phyloP scores from a whole-genome alignment of 1,140 invertebrate species.

The Papilio polyxenes region DNA sequence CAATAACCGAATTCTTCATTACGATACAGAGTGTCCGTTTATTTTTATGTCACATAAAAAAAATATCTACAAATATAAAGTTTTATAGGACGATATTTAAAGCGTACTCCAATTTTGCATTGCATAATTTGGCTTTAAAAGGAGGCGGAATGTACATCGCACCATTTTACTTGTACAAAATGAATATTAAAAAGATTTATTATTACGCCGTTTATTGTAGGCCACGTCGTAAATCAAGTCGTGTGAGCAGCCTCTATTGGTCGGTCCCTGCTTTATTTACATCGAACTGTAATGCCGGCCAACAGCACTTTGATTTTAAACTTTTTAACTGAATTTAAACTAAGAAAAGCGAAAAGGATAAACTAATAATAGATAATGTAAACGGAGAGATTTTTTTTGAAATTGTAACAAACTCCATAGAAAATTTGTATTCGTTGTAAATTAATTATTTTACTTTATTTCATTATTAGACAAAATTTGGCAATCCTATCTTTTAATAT shows the following conservation, averaged over 20 bases:
- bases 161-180: conserved; percentile 36
- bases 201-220: conserved; percentile 36
- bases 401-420: too few species aligned
- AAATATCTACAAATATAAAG: neutral
- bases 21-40: too few species aligned
- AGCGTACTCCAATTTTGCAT: conserved; percentile 10
- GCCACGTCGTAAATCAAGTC: conserved; percentile 36
- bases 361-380: neutral
- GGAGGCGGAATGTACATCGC: conserved; percentile 23
- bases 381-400: too few species aligned
- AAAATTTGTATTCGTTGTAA: too few species aligned
- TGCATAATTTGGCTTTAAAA: conserved; percentile 23
- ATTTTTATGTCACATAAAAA: too few species aligned
- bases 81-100: neutral
- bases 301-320: neutral
- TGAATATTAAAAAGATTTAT: conserved; percentile 40
- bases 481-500: too few species aligned
- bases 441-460: too few species aligned
- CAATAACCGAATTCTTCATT: too few species aligned
- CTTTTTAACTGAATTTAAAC: neutral
- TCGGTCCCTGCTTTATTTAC: conserved; percentile 29
- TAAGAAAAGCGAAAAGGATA: neutral
- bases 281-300: conserved; percentile 10
- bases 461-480: too few species aligned
- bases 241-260: conserved; percentile 35